Evolutionary conservation across 2,888 invertebrate genomes (phyloP).

Genomic region (Quadroppia sp.): DNA sequence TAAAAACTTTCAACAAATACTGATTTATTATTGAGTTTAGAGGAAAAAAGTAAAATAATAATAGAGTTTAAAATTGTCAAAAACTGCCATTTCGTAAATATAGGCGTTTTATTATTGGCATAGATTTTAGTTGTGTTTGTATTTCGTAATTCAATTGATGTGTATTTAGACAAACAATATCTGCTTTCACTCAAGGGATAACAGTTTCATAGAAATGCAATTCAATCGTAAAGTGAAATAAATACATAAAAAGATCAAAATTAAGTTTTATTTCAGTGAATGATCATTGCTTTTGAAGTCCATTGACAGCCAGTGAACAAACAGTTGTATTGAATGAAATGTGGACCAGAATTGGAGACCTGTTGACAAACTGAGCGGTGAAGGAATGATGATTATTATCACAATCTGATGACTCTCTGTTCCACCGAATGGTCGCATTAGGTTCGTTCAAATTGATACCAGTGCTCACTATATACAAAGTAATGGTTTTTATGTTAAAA

Average conservation of each 20-base stretch:
- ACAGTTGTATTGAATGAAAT: conserved; percentile 3
- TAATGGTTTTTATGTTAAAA: conserved; percentile 2
- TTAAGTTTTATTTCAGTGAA: conserved; percentile 23
- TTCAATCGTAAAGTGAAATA: conserved; percentile 12
- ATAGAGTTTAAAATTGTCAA: too few relatives aligned
- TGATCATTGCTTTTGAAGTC: conserved; percentile 33
- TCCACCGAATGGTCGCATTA: conserved; percentile 28
- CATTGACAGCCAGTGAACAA: conserved; percentile 21
- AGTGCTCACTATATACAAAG: neutral
- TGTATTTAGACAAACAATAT: neutral
- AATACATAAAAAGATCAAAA: conserved; percentile 15
- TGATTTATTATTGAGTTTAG: too few relatives aligned
- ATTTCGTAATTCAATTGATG: too few relatives aligned
- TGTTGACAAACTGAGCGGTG: conserved; percentile 32
- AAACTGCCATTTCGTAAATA: too few relatives aligned
- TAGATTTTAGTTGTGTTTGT: too few relatives aligned
- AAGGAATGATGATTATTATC: conserved; percentile 23
- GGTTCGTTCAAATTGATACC: conserved; percentile 9
- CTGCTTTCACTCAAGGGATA: neutral
- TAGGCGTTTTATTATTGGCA: too few relatives aligned
- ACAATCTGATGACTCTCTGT: conserved; percentile 33
- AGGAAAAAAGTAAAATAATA: too few relatives aligned
- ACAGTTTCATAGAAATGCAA: neutral
- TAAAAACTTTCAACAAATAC: too few relatives aligned
- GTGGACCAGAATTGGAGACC: conserved; percentile 28